phyloP scores from a whole-genome alignment of 2,888 invertebrate species.

The Baccha elongata region DNA sequence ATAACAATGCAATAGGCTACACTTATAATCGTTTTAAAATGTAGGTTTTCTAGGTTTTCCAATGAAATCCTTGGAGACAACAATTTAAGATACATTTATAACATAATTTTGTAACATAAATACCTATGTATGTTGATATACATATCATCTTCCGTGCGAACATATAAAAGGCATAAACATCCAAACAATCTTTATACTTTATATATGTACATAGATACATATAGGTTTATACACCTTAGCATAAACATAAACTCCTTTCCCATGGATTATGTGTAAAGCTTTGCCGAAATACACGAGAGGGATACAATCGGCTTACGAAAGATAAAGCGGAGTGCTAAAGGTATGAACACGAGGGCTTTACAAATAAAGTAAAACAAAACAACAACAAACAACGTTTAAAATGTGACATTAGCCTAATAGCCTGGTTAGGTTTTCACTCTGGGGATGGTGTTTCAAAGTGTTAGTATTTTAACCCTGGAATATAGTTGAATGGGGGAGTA shows the following conservation, averaged over 20 bases:
- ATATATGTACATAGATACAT: not conserved
- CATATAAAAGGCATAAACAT: constrained; percentile 4
- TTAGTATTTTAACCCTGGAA: constrained; percentile 25
- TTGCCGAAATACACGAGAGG: constrained; percentile 55
- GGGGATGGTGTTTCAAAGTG: constrained; percentile 8
- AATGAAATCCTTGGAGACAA: no score
- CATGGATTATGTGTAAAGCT: constrained; percentile 59
- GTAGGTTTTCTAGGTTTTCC: no score
- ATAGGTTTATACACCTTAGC: not conserved
- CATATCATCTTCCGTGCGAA: not conserved
- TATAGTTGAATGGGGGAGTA: constrained; percentile 9
- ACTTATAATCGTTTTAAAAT: no score
- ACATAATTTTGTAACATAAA: not conserved
- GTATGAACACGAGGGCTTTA: constrained; percentile 46
- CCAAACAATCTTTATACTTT: constrained; percentile 1
- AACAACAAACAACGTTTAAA: constrained; percentile 16
- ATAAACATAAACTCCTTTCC: constrained; percentile 39
- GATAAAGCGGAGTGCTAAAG: constrained; percentile 48
- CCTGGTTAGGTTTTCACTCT: constrained; percentile 27
- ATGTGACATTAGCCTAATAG: constrained; percentile 37
- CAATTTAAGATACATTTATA: not conserved
- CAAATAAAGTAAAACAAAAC: constrained; percentile 17
- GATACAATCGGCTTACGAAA: constrained; percentile 58
- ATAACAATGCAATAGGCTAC: no score
- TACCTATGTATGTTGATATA: not conserved